Percentiles rank a stretch among this genome's conserved stretches.
phyloP scores from a whole-genome alignment of 2,888 invertebrate species.

The Trichopria drosophilae region DNA sequence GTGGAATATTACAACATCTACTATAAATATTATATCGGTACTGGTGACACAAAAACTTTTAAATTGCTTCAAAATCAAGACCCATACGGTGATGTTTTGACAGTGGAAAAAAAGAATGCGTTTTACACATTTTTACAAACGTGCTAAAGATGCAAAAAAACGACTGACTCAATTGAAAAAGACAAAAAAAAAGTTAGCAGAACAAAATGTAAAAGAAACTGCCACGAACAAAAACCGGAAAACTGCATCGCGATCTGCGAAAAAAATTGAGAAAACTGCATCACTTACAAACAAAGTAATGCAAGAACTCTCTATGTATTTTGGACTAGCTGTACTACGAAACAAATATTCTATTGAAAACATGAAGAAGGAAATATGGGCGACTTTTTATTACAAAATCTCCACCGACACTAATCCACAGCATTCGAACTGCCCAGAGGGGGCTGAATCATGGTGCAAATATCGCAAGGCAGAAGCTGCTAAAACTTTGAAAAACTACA shows the following conservation, averaged over 20 bases:
- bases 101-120: slow-evolving; percentile 6
- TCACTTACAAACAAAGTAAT: slow-evolving; percentile 35
- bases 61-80: slow-evolving; percentile 16
- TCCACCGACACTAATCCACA: slow-evolving; percentile 34
- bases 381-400: slow-evolving; percentile 29
- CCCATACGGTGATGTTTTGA: slow-evolving; percentile 12
- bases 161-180: slow-evolving; percentile 2
- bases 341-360: slow-evolving; percentile 12
- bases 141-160: slow-evolving; percentile 14
- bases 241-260: no score
- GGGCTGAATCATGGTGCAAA: no score
- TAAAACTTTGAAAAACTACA: no score
- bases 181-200: no score
- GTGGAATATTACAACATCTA: slow-evolving; percentile 4
- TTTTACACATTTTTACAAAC: slow-evolving; percentile 18
- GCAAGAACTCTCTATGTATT: slow-evolving; percentile 34
- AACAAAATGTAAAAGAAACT: no score
- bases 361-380: slow-evolving; percentile 30
- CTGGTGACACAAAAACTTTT: slow-evolving; percentile 34
- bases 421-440: no score
- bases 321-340: slow-evolving; percentile 38
- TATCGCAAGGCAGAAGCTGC: no score
- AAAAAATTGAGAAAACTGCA: no score
- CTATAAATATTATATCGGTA: slow-evolving; percentile 32
- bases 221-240: no score